These are phyloP conservation scores for Rhea americana DNA, from an alignment of 2,113 vertebrate species.

Conservation along the genomic window DNA sequence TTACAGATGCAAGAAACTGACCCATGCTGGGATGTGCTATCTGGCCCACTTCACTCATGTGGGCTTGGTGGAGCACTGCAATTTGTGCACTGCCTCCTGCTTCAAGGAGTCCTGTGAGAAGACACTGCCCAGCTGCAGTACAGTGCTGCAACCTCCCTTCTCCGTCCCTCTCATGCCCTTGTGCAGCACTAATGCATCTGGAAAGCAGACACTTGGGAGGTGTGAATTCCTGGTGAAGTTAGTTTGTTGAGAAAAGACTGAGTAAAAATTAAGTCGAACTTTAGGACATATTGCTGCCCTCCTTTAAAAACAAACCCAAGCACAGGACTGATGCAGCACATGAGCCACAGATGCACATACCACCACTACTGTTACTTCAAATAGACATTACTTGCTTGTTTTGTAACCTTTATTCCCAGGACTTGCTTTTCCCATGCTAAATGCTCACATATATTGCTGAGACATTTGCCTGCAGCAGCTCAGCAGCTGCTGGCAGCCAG, in stretches of 20 bases:
- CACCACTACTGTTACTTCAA: background rate
- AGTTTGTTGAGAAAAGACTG: background rate
- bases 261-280: background rate
- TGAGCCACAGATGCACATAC: background rate
- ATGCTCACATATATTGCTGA: background rate
- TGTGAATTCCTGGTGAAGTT: background rate
- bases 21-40: background rate
- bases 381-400: background rate
- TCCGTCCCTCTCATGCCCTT: background rate
- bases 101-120: background rate
- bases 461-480: background rate
- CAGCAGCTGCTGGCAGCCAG: background rate
- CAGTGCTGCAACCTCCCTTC: background rate
- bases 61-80: background rate
- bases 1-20: background rate
- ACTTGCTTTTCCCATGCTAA: background rate
- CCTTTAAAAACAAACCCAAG: background rate
- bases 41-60: background rate
- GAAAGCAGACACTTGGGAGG: background rate
- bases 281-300: background rate
- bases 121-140: background rate
- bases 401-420: background rate
- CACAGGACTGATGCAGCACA: background rate
- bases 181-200: accelerated
- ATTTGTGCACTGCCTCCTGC: background rate